phyloP scores from a whole-genome alignment of 2,888 invertebrate genomes.

The Anagyrus pseudococci region DNA sequence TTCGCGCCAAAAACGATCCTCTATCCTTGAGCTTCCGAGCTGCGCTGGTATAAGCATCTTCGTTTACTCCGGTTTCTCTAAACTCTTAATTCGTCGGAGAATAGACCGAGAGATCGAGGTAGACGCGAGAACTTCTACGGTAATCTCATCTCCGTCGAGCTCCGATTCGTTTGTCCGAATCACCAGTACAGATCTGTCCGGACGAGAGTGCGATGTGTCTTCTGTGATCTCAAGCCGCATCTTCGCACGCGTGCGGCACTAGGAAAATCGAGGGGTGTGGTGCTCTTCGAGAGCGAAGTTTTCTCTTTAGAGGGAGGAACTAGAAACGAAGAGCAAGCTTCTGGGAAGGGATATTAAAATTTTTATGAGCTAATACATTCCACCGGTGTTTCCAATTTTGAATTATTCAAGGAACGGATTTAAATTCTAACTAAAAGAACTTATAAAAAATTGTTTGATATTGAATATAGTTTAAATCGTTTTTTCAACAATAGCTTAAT shows the following conservation, averaged over 20 bases:
- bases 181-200: background rate
- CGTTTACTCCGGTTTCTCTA: conserved; percentile 32
- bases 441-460: too few relatives aligned
- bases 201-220: conserved; percentile 6
- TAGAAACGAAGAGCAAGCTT: too few relatives aligned
- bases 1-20: conserved; percentile 33
- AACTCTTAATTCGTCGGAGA: conserved; percentile 40
- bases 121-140: background rate
- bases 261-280: background rate
- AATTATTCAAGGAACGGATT: too few relatives aligned
- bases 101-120: conserved; percentile 9
- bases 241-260: conserved; percentile 33
- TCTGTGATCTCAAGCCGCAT: conserved; percentile 35
- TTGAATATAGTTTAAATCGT: too few relatives aligned
- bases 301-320: too few relatives aligned
- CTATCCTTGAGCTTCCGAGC: conserved; percentile 20
- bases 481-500: too few relatives aligned
- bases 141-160: conserved; percentile 1
- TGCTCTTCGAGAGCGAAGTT: too few relatives aligned
- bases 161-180: conserved; percentile 28
- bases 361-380: too few relatives aligned
- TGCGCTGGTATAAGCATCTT: conserved; percentile 21
- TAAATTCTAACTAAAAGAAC: too few relatives aligned
- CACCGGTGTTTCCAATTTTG: too few relatives aligned
- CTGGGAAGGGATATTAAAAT: too few relatives aligned